Percentiles rank a stretch among this genome's conserved stretches.
Conservation (phyloP, 1,140 invertebrate genomes). For the Hypothenemus hampei region DNA sequence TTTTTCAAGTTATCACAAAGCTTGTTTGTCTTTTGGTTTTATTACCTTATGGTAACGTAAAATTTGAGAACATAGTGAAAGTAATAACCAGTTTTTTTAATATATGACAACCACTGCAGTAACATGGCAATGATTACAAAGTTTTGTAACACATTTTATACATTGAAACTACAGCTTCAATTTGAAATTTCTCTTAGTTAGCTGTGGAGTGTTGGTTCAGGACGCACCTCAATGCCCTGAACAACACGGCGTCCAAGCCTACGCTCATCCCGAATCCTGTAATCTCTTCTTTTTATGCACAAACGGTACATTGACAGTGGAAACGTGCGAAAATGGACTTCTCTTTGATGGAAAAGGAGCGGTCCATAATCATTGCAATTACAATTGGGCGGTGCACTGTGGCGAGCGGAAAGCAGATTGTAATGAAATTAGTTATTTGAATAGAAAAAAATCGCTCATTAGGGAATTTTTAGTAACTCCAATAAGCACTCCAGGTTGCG, state of each 20-base stretch:
- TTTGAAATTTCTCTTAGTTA: slow-evolving; percentile 24
- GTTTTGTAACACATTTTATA: slow-evolving; percentile 1
- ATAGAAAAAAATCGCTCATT: background rate
- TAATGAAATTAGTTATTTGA: slow-evolving; percentile 50
- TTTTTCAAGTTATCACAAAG: background rate
- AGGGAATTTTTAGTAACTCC: slow-evolving; percentile 63
- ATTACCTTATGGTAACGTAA: background rate
- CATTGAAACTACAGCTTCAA: background rate
- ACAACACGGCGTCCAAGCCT: slow-evolving; percentile 66
- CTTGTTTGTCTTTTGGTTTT: too few relatives aligned
- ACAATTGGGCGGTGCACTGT: slow-evolving; percentile 87
- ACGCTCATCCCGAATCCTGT: slow-evolving; percentile 78
- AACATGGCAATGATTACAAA: background rate
- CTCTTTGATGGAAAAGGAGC: slow-evolving; percentile 84
- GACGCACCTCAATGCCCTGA: slow-evolving; percentile 59
- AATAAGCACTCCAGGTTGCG: slow-evolving; percentile 72
- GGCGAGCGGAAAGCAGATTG: slow-evolving; percentile 75
- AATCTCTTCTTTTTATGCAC: slow-evolving; percentile 85
- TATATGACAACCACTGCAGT: background rate
- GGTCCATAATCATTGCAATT: slow-evolving; percentile 89
- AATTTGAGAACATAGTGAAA: background rate
- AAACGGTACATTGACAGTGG: slow-evolving; percentile 83
- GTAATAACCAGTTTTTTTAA: background rate
- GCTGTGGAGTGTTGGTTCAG: slow-evolving; percentile 40
- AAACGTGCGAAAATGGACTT: slow-evolving; percentile 87